Evolutionary conservation across 2,113 vertebrate species (phyloP), one percentile per base, ranked within the genome.

Genomic region (Charadrius vociferus): DNA sequence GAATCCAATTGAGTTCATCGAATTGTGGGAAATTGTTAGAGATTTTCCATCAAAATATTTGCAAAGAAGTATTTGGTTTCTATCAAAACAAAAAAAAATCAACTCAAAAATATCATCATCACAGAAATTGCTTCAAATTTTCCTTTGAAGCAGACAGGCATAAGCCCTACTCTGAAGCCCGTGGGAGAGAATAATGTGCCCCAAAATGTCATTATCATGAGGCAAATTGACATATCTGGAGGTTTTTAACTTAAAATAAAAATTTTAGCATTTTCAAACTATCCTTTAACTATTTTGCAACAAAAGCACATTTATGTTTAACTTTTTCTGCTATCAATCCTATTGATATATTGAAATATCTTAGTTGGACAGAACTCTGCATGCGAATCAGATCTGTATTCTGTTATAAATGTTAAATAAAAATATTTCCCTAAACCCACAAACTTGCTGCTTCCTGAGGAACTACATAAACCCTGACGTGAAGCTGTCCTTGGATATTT

Each of bases 31-130:
- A 84, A 75, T 41, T 85, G 56, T n/a, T 50, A 29, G 41, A 47
- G 32, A 62, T 77, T 88, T 95, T 41, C 66, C 63, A 81, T 88
- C 85, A 88, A 88, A 96, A 88, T 75, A 85, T 94, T 96, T 94
- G 62, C 79, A 41, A 87, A 80, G 45, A 37, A 59, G 29, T 55
- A n/a, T 58, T 62, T 83, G 4, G 19, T 81, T 90, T 90, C 75
- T 88, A 53, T 82, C 18, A 90, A 93, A 80, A 91, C 24, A 9
- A 34, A 6, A 8, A 19, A n/a, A 66, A 70, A 85, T 62, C n/a
- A 71, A 14, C 34, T 78, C 27, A n/a, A 96, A 93, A 91, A 77
- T 45, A 78, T 23, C 65, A 84, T 32, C 3, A 3, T 71, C 23
- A 36, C 62, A 92, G 47, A 86, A 81, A 84, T n/a, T 49, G 43